Base-by-base conservation (phyloP, 1,140 invertebrate genomes). In the Pentalonia nigronervosa region DNA sequence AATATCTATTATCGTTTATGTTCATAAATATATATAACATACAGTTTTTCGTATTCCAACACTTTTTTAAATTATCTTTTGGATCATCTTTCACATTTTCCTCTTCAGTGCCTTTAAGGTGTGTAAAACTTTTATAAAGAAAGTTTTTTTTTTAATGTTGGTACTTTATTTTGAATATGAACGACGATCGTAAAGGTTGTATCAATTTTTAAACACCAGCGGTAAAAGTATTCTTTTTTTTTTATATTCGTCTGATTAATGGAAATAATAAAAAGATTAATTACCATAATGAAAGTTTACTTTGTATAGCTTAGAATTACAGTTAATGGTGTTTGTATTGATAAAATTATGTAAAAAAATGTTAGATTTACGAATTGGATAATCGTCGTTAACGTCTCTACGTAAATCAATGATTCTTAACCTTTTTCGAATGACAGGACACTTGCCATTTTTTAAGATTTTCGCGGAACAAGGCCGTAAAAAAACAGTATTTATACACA, bases 131-230 rank as follows among this genome's bases (percentile, higher is more conserved):
- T 88, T 88, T 88, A 34, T 50, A 34, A n/a, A 50, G 30, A 50
- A 88, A 50, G 17, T 88, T 88, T 50, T 88, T 48, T n/a, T 87
- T 45, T 45, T 87, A 25, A 41, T 86, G 83, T 41, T 45, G 36
- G 41, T 41, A 86, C 83, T 86, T 45, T 86, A 86, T 86, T 86
- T 86, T 45, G 83, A 86, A 45, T 86, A 86, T 86, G 41, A 86
- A n/a, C 60, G 60, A 76, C 83, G 41, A 30, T 87, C 45, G 41
- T 48, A 48, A 25, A 87, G 25, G 84, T 48, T n/a, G 17, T 87
- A 87, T 88, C 47, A 88, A 50, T 88, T 88, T 88, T 88, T 88
- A 86, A 86, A 47, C 84, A 86, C 25, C 1, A 76, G 60, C n/a
- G n/a, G 60, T 76, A n/a, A 30, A n/a, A 30, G n/a, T 34, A 76